Percentiles rank a stretch among this genome's conserved stretches.
phyloP scores from a whole-genome alignment of 2,888 invertebrate species.

The Carpatolechia fugitivella region DNA sequence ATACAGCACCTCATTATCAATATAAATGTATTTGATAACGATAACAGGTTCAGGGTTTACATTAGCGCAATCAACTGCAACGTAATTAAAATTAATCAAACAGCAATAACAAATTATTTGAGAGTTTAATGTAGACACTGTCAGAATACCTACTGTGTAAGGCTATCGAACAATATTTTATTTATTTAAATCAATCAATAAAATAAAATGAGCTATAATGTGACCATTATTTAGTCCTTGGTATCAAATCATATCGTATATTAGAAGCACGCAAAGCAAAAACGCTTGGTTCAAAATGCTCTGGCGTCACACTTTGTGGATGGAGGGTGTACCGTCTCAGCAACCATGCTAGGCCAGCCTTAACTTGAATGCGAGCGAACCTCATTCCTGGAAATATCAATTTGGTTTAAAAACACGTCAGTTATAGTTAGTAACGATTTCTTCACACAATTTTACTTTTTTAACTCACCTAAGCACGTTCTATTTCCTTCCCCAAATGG shows the following conservation, averaged over 20 bases:
- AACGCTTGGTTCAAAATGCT: conserved; percentile 20
- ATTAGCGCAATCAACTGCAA: no score
- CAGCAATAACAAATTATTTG: background rate
- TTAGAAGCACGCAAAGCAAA: conserved; percentile 19
- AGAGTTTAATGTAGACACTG: no score
- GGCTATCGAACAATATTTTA: no score
- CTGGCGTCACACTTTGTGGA: conserved; percentile 10
- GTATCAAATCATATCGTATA: conserved; percentile 15
- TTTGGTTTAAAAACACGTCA: background rate
- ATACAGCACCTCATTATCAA: no score
- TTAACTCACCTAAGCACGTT: conserved; percentile 68
- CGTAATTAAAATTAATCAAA: background rate
- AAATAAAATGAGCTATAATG: no score
- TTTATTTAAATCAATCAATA: no score
- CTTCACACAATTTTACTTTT: no score
- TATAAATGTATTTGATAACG: background rate
- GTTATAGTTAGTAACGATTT: background rate
- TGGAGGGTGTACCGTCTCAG: conserved; percentile 21
- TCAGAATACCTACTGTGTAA: no score
- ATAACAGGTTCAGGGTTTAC: background rate
- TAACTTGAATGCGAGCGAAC: conserved; percentile 24
- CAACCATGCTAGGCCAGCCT: conserved; percentile 24
- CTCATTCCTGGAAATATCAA: conserved; percentile 32
- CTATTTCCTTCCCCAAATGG: conserved; percentile 75
- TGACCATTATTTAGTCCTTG: no score